Base-by-base conservation (phyloP, 1,140 invertebrate species). In the Cherax quadricarinatus region DNA sequence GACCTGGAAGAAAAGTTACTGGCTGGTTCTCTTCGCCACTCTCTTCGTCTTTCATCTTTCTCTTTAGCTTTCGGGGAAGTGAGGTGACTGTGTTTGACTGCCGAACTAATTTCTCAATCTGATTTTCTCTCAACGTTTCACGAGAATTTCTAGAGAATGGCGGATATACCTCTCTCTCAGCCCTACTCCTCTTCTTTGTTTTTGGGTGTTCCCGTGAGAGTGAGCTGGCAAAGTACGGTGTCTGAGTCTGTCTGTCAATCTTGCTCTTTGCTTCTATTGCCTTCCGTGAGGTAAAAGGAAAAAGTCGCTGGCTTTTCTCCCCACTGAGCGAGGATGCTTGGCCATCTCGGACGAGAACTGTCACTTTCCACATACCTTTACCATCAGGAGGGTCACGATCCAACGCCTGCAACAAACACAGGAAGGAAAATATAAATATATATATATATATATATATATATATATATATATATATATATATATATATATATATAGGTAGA, bases 321-420 rank as follows among this genome's bases (percentile, higher is more conserved):
- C 53, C 14, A 18, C 21, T 5, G 62, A 14, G 14, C 5, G 62
- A 14, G 62, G 62, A 18, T 18, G 5, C 62, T 49, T 87, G 86
- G 5, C 86, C 73, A 49, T 87, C 86, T 9, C 86, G 48, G 41
- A 87, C 86, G 70, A 78, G 60, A 62, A 87, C 86, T 60, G 9
- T 49, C 70, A 87, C n/a, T 49, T 49, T 14, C 86, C 86, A 87
- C 3, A 18, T 48, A 4, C 70, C 73, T 14, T 30, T 21, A 16
- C 86, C 86, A 4, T 78, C 30, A 16, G 86, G 86, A 14, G 86
- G 86, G 70, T 87, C 86, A 18, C 86, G 86, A 73, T 87, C 86
- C 49, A 87, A n/a, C 1, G 86, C 86, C 86, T 87, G 70, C 30
- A 75, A 16, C 24, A 62, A 0, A 41, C 30, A 12, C 7, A 51